Conservation (phyloP, 1,140 invertebrate genomes). For the Papilio polytes region DNA sequence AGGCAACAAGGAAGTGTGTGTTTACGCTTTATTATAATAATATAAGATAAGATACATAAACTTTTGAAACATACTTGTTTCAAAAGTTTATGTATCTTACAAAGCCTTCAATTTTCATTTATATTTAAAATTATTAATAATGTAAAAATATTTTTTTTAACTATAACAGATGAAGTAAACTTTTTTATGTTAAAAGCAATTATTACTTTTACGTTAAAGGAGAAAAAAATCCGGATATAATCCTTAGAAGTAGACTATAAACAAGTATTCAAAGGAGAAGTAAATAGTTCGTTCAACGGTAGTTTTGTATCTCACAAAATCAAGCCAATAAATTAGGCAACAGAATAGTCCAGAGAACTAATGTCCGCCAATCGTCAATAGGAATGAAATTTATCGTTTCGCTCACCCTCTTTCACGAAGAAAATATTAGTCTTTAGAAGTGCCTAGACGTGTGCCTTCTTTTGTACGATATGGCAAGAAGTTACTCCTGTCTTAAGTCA, state of each 20-base stretch:
- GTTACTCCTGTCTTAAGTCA: slow-evolving; percentile 11
- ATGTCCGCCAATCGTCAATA: slow-evolving; percentile 66
- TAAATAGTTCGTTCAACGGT: background rate
- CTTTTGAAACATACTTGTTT: too few relatives aligned
- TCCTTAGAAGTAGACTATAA: background rate
- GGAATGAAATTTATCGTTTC: slow-evolving; percentile 60
- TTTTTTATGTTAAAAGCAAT: too few relatives aligned
- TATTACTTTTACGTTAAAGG: too few relatives aligned
- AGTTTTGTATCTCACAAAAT: slow-evolving; percentile 10
- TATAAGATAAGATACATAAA: too few relatives aligned
- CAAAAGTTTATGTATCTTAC: too few relatives aligned
- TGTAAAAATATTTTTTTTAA: too few relatives aligned
- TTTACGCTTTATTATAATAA: too few relatives aligned
- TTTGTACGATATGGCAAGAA: slow-evolving; percentile 49
- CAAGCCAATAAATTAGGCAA: slow-evolving; percentile 40
- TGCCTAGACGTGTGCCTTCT: slow-evolving; percentile 57
- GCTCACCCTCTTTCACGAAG: slow-evolving; percentile 52
- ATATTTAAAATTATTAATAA: too few relatives aligned
- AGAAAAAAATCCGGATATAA: too few relatives aligned
- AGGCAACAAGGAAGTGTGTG: too few relatives aligned
- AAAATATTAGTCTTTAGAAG: slow-evolving; percentile 68
- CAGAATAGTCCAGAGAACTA: slow-evolving; percentile 58
- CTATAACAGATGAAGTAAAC: too few relatives aligned
- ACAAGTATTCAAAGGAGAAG: background rate
- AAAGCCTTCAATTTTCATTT: too few relatives aligned